Percentiles rank a stretch among this genome's conserved stretches.
These are phyloP conservation scores for Australoheros facetus DNA, from an alignment of 2,797 vertebrate species.

Conservation along the genomic window DNA sequence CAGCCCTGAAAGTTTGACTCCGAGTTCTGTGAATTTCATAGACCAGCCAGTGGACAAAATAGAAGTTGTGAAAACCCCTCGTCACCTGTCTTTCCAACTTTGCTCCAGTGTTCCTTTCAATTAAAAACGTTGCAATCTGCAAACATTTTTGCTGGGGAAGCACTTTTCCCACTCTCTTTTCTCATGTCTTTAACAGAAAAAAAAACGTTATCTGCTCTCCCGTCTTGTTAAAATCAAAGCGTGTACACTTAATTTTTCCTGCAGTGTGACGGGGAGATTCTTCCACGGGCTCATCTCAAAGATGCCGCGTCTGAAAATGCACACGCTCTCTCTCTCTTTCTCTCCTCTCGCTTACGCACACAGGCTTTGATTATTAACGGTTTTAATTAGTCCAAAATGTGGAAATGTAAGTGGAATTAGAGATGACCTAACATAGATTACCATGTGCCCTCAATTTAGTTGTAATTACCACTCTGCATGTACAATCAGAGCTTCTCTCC, in stretches of 20 bases:
- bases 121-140: slow-evolving; percentile 55
- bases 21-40: slow-evolving; percentile 46
- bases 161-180: slow-evolving; percentile 50
- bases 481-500: slow-evolving; percentile 50
- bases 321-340: too few relatives aligned
- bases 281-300: slow-evolving; percentile 48
- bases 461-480: slow-evolving; percentile 75
- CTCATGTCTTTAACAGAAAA: slow-evolving; percentile 6
- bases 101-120: slow-evolving; percentile 52
- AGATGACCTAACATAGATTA: slow-evolving; percentile 82
- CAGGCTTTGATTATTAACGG: slow-evolving; percentile 73
- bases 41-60: slow-evolving; percentile 32
- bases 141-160: slow-evolving; percentile 54
- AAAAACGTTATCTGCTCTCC: slow-evolving; percentile 40
- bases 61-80: slow-evolving; percentile 22
- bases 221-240: slow-evolving; percentile 70
- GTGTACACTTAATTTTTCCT: slow-evolving; percentile 65
- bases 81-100: slow-evolving; percentile 38
- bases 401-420: slow-evolving; percentile 80
- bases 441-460: slow-evolving; percentile 79
- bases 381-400: slow-evolving; percentile 83
- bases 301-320: slow-evolving; percentile 20
- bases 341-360: background rate
- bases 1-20: slow-evolving; percentile 49
- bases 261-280: slow-evolving; percentile 49